Evolutionary conservation across 2,888 invertebrate species (phyloP), one percentile per base, ranked within the genome.

Genomic region (Celastrina argiolus): DNA sequence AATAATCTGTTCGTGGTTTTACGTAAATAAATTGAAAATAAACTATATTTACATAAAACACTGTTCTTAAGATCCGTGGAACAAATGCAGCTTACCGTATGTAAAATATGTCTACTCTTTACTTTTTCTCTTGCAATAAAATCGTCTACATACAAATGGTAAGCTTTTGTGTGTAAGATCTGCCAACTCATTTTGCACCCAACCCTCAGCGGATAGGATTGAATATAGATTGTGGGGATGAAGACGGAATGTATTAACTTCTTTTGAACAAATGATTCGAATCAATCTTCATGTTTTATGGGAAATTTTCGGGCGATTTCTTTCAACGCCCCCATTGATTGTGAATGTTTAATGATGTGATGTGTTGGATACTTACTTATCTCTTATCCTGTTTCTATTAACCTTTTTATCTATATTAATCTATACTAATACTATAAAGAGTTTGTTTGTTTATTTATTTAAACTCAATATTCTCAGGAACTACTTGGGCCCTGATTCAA

Each of bases 221-320:
- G 6, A 18, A 41, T 42, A 26, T 41, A 5, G 28, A 10, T 6
- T 28, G 63, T 22, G 63, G 8, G 28, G 14, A 14, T 28, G 22
- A 14, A 39, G 26, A 63, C 22, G n/a, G 18, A 36, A 22, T 34
- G 22, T 59, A 59, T 59, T 59, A 59, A 59, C 34, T 59, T 59
- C 36, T 59, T 36, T 56, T 59, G 16, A 59, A 59, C 59, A 59
- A 59, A 59, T 59, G 34, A 34, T 34, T 10, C 34, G 59, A 34
- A 59, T 59, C 34, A 34, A 59, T 59, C 59, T 16, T 16, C 6
- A 34, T 59, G 34, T 16, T 59, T 59, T 59, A 59, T 34, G 59
- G 59, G 36, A 56, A 31, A 18, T 18, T 34, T 59, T 59, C 36
- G 10, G 31, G 16, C 18, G 36, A 36, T 59, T 59, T 59, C 34